Conservation (phyloP, 2,113 vertebrate genomes). For the Falco punctatus region DNA sequence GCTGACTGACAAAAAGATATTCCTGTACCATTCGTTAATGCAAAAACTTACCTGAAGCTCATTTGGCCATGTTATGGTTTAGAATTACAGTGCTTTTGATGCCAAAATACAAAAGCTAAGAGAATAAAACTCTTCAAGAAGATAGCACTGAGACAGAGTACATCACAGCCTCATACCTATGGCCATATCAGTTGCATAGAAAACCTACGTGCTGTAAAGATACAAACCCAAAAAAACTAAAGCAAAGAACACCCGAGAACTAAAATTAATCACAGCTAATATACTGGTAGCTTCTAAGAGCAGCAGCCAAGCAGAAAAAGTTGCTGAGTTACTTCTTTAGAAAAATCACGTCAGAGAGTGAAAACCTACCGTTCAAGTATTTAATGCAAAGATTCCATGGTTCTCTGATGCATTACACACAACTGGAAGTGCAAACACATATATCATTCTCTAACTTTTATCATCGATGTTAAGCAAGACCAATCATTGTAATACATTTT, state of each 20-base stretch:
- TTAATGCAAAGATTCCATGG: not conserved
- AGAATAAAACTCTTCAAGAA: not conserved
- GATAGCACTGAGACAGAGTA: not conserved
- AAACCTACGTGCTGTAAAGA: not conserved
- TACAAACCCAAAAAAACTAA: not conserved
- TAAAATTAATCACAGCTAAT: not conserved
- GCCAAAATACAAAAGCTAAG: not conserved
- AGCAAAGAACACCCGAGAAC: not conserved
- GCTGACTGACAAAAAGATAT: not conserved
- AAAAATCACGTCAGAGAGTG: not conserved
- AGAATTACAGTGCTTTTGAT: not conserved
- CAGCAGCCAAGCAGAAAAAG: not conserved
- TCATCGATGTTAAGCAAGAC: not conserved
- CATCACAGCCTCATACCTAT: not conserved
- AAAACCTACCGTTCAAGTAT: not conserved
- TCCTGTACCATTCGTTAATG: not conserved
- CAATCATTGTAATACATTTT: accelerated
- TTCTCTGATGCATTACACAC: not conserved
- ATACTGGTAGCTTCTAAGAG: not conserved
- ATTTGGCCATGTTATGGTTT: not conserved
- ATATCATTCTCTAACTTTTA: not conserved
- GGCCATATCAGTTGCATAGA: not conserved
- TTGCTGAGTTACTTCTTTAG: not conserved
- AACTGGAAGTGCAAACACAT: not conserved
- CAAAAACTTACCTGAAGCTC: not conserved